Percentiles rank a stretch among this genome's conserved stretches.
Evolutionary conservation across 2,797 vertebrate species (phyloP).

Genomic region (Alectoris magna): DNA sequence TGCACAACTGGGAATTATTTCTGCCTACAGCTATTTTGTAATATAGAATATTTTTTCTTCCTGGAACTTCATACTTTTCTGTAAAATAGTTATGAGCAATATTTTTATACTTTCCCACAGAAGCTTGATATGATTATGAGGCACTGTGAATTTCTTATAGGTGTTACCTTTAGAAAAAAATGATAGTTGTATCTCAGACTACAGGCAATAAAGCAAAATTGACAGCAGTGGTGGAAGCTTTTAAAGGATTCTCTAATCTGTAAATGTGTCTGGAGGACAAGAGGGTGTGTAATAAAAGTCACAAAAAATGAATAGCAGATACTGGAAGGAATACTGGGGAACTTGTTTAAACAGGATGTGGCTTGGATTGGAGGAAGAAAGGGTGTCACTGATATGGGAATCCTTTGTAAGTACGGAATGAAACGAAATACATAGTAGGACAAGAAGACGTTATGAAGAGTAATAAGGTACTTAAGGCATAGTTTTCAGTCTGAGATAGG

Average conservation of each 20-base stretch:
- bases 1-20: not conserved
- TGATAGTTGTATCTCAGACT: not conserved
- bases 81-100: not conserved
- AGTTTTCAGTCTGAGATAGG: not conserved
- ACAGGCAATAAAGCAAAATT: not conserved
- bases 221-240: not conserved
- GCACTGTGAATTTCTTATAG: not conserved
- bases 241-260: not conserved
- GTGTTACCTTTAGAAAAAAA: conserved; percentile 1
- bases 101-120: not conserved
- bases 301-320: not conserved
- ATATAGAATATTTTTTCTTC: not conserved
- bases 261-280: not conserved
- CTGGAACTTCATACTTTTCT: not conserved
- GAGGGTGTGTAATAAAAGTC: not conserved
- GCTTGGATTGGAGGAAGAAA: not conserved
- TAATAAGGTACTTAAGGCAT: not conserved
- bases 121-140: not conserved
- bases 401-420: not conserved
- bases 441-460: not conserved
- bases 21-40: not conserved
- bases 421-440: not conserved
- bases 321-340: not conserved
- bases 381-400: not conserved
- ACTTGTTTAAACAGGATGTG: not conserved